Conservation (phyloP, 2,888 invertebrate genomes). For the Adelognathus sp. region DNA sequence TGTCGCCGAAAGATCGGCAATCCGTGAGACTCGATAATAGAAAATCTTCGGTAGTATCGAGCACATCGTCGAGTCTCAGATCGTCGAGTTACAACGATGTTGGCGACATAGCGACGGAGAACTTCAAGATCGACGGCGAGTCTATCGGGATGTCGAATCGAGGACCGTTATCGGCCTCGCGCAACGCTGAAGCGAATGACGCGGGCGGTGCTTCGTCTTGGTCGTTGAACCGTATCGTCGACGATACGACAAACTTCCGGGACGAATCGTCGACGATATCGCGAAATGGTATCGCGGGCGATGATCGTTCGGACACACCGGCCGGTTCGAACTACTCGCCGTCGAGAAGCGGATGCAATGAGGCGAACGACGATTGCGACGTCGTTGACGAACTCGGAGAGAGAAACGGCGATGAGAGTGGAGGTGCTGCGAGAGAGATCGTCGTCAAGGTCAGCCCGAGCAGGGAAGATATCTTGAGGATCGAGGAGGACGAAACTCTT, state of each 20-base stretch:
- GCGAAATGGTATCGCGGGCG: conserved; percentile 16
- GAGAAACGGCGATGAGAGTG: conserved; percentile 11
- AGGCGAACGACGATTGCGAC: conserved; percentile 23
- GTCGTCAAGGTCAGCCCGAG: conserved; percentile 84
- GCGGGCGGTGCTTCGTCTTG: conserved; percentile 34
- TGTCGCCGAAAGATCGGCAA: not conserved
- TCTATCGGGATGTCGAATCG: conserved; percentile 22
- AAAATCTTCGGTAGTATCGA: conserved; percentile 14
- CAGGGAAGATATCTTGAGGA: conserved; percentile 76
- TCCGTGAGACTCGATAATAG: too few relatives aligned
- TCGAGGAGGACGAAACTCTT: conserved; percentile 79
- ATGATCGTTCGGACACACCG: conserved; percentile 19
- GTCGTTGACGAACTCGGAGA: not conserved
- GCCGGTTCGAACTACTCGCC: conserved; percentile 9
- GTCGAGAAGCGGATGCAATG: not conserved
- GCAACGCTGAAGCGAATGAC: conserved; percentile 28
- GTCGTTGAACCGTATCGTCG: conserved; percentile 50
- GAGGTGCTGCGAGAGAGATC: conserved; percentile 80
- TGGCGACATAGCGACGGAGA: not conserved
- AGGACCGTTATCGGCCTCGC: conserved; percentile 37
- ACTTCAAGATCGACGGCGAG: not conserved
- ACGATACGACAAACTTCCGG: conserved; percentile 34
- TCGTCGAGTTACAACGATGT: conserved; percentile 9
- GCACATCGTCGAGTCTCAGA: conserved; percentile 13
- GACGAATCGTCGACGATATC: conserved; percentile 42